phyloP scores from a whole-genome alignment of 1,140 invertebrate species.

The Oryzaephilus surinamensis region DNA sequence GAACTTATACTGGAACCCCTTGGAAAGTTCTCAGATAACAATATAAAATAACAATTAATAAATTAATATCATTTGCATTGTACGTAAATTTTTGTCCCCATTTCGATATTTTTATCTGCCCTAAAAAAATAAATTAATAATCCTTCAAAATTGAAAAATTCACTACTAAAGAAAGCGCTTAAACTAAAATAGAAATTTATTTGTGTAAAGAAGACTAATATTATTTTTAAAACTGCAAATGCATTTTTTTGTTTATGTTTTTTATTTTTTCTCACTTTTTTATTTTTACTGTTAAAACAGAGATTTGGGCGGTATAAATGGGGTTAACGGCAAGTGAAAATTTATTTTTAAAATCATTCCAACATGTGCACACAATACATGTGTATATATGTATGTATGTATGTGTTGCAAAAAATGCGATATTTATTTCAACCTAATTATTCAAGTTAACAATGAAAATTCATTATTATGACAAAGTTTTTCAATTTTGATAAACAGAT shows the following conservation, averaged over 20 bases:
- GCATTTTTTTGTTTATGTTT: conserved; percentile 16
- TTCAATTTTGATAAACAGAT: too few relatives aligned
- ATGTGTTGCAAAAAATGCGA: too few relatives aligned
- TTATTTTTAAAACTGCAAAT: conserved; percentile 21
- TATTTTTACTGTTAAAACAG: conserved; percentile 9
- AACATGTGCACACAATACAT: neutral
- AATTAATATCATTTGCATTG: neutral
- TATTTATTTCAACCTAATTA: too few relatives aligned
- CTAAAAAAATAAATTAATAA: too few relatives aligned
- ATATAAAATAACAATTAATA: conserved; percentile 3
- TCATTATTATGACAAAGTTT: too few relatives aligned
- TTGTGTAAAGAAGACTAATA: too few relatives aligned
- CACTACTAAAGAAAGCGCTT: too few relatives aligned
- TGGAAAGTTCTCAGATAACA: conserved; percentile 16
- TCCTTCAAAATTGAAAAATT: too few relatives aligned
- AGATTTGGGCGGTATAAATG: conserved; percentile 10
- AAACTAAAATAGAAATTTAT: too few relatives aligned
- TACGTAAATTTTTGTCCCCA: conserved; percentile 2
- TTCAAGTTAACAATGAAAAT: too few relatives aligned
- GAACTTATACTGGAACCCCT: conserved; percentile 14
- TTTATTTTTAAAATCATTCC: conserved; percentile 15
- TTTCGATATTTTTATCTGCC: conserved; percentile 7
- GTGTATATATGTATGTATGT: too few relatives aligned
- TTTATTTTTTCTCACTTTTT: too few relatives aligned
- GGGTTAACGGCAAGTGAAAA: conserved; percentile 14